Base-by-base conservation (phyloP, 2,888 invertebrate species). In the Nebria brevicollis region DNA sequence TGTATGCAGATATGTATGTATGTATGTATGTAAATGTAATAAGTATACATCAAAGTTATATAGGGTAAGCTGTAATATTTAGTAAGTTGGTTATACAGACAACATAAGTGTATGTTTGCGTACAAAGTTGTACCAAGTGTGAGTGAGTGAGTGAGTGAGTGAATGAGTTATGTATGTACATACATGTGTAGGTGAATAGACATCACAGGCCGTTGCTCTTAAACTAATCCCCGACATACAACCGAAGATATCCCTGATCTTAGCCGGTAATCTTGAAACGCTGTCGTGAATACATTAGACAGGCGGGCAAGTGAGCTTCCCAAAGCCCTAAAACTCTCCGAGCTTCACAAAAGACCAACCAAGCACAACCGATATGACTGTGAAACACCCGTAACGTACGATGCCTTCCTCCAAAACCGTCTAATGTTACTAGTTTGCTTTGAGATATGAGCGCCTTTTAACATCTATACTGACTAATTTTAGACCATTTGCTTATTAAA, bases 401-500 rank as follows among this genome's bases (percentile, higher is more conserved):
- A 20, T 26, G 0, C 34, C n/a, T 3, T 0, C n/a, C 15, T 6
- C 6, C 3, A 8, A 34, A 0, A 11, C 54, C 77, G n/a, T 76
- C 81, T 81, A 70, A 54, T 42, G 15, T 13, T 11, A 41, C 81
- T 74, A 77, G 77, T 81, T 81, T 81, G 77, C 81, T 81, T 81
- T 81, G 81, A 81, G 81, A 81, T 81, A 81, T 81, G 81, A 81
- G 81, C 76, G 81, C 81, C 81, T 81, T 81, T 81, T 81, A 76
- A 81, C 81, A 81, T 81, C 81, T 73, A 81, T 77, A 77, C 81
- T 81, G 81, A 77, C 81, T 81, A 81, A 81, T 81, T 81, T 81
- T 81, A 81, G 77, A 81, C 81, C 81, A 81, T 81, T 81, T 81
- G 81, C 81, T 81, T 81, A 81, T 81, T 81, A 81, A 81, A 81